Conservation (phyloP, 1,140 invertebrate genomes). For the Tetramorium alpestre region DNA sequence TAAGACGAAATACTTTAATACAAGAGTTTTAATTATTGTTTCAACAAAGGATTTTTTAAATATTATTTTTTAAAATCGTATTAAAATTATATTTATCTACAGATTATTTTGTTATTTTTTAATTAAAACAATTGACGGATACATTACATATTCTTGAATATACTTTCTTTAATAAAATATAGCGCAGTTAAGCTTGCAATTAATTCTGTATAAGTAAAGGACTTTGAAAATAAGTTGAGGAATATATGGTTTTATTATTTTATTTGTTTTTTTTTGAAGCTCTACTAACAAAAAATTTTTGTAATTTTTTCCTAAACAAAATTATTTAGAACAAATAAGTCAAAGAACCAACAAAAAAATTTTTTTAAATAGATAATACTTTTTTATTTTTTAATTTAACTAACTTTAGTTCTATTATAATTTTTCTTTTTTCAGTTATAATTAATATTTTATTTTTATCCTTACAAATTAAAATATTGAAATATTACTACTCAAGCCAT, state of each 20-base stretch:
- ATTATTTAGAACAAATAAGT: not conserved
- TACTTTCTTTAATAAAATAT: too few relatives aligned
- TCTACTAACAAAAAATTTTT: not conserved
- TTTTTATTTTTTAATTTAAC: not conserved
- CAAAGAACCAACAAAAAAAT: not conserved
- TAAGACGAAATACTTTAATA: not conserved
- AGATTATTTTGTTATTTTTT: too few relatives aligned
- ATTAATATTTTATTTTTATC: not conserved
- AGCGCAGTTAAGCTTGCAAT: not conserved
- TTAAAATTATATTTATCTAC: too few relatives aligned
- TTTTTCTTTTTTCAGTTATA: not conserved
- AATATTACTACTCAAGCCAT: not conserved
- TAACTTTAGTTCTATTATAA: not conserved
- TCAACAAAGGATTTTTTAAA: not conserved
- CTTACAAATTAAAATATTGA: not conserved
- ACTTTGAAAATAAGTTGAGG: not conserved
- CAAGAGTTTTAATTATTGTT: slow-evolving; percentile 2
- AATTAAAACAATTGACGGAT: too few relatives aligned
- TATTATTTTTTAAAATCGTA: not conserved
- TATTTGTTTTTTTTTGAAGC: not conserved
- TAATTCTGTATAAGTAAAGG: not conserved
- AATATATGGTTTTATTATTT: not conserved
- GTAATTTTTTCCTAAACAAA: not conserved
- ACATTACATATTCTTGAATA: too few relatives aligned
- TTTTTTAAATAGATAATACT: not conserved